Percentiles rank a stretch among this genome's conserved stretches.
phyloP scores from a whole-genome alignment of 1,140 invertebrate species.

The Drosophila auraria region DNA sequence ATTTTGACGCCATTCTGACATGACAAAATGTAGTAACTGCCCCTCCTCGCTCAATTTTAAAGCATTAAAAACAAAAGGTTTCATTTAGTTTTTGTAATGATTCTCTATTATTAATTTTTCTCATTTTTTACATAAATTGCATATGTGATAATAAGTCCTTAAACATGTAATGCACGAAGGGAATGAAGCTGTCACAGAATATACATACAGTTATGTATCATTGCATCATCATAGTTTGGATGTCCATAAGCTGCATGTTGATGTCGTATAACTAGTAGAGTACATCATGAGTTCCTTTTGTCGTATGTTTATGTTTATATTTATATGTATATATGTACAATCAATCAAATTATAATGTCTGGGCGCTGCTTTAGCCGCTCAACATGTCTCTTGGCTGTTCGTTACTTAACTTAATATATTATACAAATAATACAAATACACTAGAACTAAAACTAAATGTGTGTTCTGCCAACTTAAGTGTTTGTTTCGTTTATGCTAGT shows the following conservation, averaged over 20 bases:
- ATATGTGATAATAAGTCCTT: conserved; percentile 47
- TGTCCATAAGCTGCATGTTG: conserved; percentile 55
- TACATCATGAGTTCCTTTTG: conserved; percentile 27
- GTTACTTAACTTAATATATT: conserved; percentile 48
- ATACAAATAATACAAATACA: conserved; percentile 83
- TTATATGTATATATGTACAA: conserved; percentile 67
- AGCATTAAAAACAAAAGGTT: conserved; percentile 12
- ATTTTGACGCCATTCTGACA: too few species aligned
- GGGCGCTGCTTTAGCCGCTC: conserved; percentile 8
- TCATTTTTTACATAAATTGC: conserved; percentile 62
- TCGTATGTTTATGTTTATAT: conserved; percentile 35
- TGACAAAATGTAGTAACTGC: too few species aligned
- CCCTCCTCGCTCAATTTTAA: too few species aligned
- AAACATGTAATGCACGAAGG: conserved; percentile 58
- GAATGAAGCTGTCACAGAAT: conserved; percentile 58
- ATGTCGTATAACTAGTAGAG: conserved; percentile 51
- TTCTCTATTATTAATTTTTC: conserved; percentile 71
- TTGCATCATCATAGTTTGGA: conserved; percentile 39
- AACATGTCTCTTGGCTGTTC: conserved; percentile 39
- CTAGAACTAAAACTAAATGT: conserved; percentile 44
- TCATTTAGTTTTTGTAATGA: conserved; percentile 53
- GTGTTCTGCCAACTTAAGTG: conserved; percentile 59
- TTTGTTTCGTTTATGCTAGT: conserved; percentile 48
- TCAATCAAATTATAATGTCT: conserved; percentile 62
- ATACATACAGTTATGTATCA: conserved; percentile 58